Evolutionary conservation across 2,888 invertebrate genomes (phyloP), one percentile per base, ranked within the genome.

Genomic region (Phyllotreta striolata): DNA sequence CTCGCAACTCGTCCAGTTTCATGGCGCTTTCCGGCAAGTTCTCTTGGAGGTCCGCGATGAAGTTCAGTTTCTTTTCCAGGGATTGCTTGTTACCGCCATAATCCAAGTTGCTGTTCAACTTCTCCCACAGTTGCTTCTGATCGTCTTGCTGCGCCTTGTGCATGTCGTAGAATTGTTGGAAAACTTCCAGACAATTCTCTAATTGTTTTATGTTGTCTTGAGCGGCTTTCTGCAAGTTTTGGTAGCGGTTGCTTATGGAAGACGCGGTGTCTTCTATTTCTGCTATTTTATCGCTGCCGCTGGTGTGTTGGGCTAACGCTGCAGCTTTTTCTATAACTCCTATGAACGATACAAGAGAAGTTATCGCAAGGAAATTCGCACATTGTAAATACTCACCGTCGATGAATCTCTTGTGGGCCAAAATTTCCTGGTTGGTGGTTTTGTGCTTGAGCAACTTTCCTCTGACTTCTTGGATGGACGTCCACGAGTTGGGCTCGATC

Each of bases 61-160:
- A 93, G 44, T 85, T 86, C 13, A 96, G 83, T 74, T 95, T 88
- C 46, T 89, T 88, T 77, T 95, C 92, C n/a, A 97, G 83, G 0
- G 90, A 88, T 40, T 91, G 87, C 79, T 95, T 93, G 73, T 92
- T 96, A 6, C 96, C 96, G 39, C 91, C 90, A 70, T 90, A 92
- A 80, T 96, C 96, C 4, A 91, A 91, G 71, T 92, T 88, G 63
- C 90, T 86, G 51, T 92, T 88, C 5, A 97, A 83, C 71, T 91
- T 90, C 77, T 96, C 96, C 91, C 95, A 93, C 40, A 95, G 86
- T 74, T 92, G 91, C 78, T 95, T 95, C 74, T 95, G 93, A 81
- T 93, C 92, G 74, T 95, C 95, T 82, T 93, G 93, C 69, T 94
- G 91, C 0, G 91, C 87, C 78, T 93, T 93, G 72, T 93, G 92